Evolutionary conservation across 2,888 invertebrate species (phyloP), one percentile per base, ranked within the genome.

Genomic region (Sphecodes monilicornis): DNA sequence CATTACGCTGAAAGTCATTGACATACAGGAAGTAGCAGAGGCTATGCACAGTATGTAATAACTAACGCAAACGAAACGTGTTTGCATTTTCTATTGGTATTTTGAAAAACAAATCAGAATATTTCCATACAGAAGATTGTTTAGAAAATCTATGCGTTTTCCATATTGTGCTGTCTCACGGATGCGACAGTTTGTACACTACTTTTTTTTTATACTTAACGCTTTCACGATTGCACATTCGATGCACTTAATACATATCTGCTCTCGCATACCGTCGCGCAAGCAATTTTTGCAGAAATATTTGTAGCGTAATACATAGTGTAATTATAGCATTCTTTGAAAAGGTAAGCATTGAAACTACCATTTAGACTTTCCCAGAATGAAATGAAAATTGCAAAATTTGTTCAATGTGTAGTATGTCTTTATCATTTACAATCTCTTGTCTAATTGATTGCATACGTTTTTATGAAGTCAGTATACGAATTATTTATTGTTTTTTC

Each of bases 31-130:
- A 32, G 29, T 32, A 32, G 64, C 18, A 32, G 32, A 32, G 26
- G 32, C 16, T 64, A 32, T 64, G 32, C 8, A 3, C 18, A 32
- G 32, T n/a, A n/a, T n/a, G n/a, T 18, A 64, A 22, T 64, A 29
- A 32, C 16, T 10, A 32, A 64, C 8, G 32, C 64, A 18, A 64
- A 32, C 3, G 64, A 22, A 64, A 64, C 79, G 79, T 64, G 74
- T 66, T 64, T n/a, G 8, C 32, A 32, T 32, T 22, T 64, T 64
- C 64, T 64, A 8, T n/a, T n/a, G 54, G 11, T n/a, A n/a, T 11
- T n/a, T 8, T 11, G 54, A n/a, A n/a, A 3, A 54, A n/a, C 54
- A n/a, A 54, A 54, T n/a, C 54, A 1, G 10, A 54, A 54, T 54
- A 54, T n/a, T 54, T n/a, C 54, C n/a, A 54, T n/a, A 54, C n/a